These are phyloP conservation scores for Temnothorax longispinosus DNA, from an alignment of 1,140 invertebrate genomes.

Conservation along the genomic window DNA sequence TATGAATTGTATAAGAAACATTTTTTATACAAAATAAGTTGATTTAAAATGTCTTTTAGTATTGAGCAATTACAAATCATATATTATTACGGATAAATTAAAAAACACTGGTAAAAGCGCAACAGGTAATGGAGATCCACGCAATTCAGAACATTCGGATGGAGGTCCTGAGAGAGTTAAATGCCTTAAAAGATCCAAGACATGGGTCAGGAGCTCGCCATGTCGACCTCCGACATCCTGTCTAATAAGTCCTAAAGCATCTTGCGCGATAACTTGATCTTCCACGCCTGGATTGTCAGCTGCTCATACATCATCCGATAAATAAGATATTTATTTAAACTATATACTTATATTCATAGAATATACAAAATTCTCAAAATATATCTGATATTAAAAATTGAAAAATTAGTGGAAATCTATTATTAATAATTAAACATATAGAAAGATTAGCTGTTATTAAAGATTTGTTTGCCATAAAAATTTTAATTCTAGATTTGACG, in stretches of 20 bases:
- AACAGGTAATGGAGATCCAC: conserved; percentile 82
- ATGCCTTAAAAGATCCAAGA: conserved; percentile 82
- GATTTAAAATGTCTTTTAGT: background rate
- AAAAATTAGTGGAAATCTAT: background rate
- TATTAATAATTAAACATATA: background rate
- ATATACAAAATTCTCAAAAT: background rate
- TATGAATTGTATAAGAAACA: background rate
- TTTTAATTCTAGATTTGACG: background rate
- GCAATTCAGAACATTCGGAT: conserved; percentile 82
- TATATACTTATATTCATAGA: background rate
- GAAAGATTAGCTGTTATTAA: background rate
- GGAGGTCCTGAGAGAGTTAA: conserved; percentile 81
- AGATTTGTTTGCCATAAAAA: background rate
- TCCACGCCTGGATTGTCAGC: conserved; percentile 81
- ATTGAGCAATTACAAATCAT: background rate
- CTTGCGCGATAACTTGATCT: conserved; percentile 82
- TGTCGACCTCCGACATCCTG: conserved; percentile 83
- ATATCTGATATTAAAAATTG: conserved; percentile 27
- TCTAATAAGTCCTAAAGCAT: conserved; percentile 83
- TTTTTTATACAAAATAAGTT: background rate
- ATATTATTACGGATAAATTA: conserved; percentile 79
- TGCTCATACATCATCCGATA: conserved; percentile 22
- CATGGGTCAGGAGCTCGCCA: conserved; percentile 77
- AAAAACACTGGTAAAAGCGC: conserved; percentile 85
- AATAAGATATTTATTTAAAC: background rate